Evolutionary conservation across 2,888 invertebrate genomes (phyloP).

Genomic region (Drosophila kambysellisi): DNA sequence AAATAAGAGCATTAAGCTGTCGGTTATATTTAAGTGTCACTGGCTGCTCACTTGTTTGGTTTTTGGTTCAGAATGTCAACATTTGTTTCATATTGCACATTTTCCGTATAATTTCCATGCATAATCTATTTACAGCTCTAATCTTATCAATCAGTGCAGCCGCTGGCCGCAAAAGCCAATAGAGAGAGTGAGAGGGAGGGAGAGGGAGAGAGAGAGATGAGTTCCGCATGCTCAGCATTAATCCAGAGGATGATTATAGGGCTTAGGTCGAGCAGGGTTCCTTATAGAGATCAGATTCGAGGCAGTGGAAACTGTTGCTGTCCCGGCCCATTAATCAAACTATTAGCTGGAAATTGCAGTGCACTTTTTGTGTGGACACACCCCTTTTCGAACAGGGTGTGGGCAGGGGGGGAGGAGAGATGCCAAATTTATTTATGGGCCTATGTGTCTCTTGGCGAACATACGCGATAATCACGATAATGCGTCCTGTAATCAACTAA

Average conservation of each 20-base stretch:
- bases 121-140: slow-evolving; percentile 75
- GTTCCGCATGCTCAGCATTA: slow-evolving; percentile 14
- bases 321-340: slow-evolving; percentile 85
- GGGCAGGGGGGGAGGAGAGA: background rate
- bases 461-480: slow-evolving; percentile 86
- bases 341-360: slow-evolving; percentile 82
- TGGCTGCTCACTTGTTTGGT: background rate
- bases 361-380: slow-evolving; percentile 64
- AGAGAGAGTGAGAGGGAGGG: background rate
- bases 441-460: slow-evolving; percentile 32
- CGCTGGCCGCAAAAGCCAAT: slow-evolving; percentile 12
- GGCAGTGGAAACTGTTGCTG: slow-evolving; percentile 47
- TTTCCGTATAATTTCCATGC: slow-evolving; percentile 70
- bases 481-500: slow-evolving; percentile 86
- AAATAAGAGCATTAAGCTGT: background rate
- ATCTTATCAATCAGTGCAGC: slow-evolving; percentile 71
- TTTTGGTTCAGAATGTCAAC: slow-evolving; percentile 56
- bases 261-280: slow-evolving; percentile 39
- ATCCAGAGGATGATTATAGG: slow-evolving; percentile 57
- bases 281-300: slow-evolving; percentile 6
- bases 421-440: slow-evolving; percentile 66
- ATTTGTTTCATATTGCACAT: slow-evolving; percentile 72
- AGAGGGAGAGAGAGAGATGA: background rate
- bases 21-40: no score
- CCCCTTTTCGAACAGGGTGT: slow-evolving; percentile 64